These are phyloP conservation scores for Drosophila pseudotalamancana DNA, from an alignment of 2,888 invertebrate species.

Conservation along the genomic window DNA sequence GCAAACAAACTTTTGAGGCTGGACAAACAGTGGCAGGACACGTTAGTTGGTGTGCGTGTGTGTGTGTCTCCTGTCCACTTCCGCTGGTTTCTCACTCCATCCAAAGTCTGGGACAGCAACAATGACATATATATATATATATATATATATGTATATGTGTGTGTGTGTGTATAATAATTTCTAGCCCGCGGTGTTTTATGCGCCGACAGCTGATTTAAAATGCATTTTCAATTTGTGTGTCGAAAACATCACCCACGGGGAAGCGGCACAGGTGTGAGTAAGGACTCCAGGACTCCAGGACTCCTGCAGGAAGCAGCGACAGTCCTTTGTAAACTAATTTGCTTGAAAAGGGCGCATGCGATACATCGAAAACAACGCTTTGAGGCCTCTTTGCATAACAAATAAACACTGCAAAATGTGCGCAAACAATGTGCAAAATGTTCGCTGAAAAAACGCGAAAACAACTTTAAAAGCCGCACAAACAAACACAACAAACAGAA, in stretches of 20 bases:
- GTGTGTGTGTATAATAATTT: conserved; percentile 70
- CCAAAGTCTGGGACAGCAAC: conserved; percentile 60
- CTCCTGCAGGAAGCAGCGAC: conserved; percentile 31
- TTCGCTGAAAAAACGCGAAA: conserved; percentile 27
- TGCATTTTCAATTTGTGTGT: conserved; percentile 74
- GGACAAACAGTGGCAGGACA: conserved; percentile 28
- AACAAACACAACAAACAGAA: conserved; percentile 18
- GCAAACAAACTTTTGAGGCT: conserved; percentile 55
- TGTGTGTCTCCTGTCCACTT: conserved; percentile 43
- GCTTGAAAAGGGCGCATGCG: conserved; percentile 56
- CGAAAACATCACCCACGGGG: conserved; percentile 7
- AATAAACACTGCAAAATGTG: conserved; percentile 70
- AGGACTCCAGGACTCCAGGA: too few relatives aligned
- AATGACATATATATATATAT: conserved; percentile 17
- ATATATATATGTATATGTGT: conserved; percentile 22
- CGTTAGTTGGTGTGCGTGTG: conserved; percentile 10
- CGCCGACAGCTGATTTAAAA: conserved; percentile 74
- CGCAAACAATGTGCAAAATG: conserved; percentile 74
- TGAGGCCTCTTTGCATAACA: conserved; percentile 78
- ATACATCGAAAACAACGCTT: conserved; percentile 72
- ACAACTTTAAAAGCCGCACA: conserved; percentile 5
- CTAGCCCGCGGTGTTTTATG: conserved; percentile 61
- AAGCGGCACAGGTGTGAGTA: conserved; percentile 5
- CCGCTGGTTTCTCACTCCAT: conserved; percentile 19
- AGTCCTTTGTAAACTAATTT: conserved; percentile 79